These are phyloP conservation scores for Esperia sulphurella DNA, from an alignment of 2,888 invertebrate genomes.

Conservation along the genomic window DNA sequence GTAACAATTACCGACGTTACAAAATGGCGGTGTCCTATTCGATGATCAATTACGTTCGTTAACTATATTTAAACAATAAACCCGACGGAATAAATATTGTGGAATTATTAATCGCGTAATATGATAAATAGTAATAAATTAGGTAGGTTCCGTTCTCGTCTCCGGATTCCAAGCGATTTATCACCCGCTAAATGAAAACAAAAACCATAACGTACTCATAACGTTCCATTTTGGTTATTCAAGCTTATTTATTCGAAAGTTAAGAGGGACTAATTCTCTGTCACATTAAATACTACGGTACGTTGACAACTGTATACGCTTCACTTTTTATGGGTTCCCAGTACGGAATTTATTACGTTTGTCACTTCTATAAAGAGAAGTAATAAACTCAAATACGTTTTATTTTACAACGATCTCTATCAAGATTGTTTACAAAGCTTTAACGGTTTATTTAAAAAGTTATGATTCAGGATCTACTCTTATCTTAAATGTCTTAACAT, in stretches of 20 bases:
- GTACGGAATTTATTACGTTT: conserved; percentile 61
- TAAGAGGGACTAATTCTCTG: conserved; percentile 59
- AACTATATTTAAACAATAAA: conserved; percentile 35
- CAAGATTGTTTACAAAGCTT: conserved; percentile 41
- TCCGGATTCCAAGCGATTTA: conserved; percentile 24
- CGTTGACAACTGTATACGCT: conserved; percentile 59
- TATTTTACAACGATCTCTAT: conserved; percentile 37
- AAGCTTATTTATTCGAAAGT: conserved; percentile 56
- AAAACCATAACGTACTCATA: conserved; percentile 17
- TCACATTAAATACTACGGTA: conserved; percentile 47
- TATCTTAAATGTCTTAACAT: conserved; percentile 12
- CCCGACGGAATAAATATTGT: conserved; percentile 34
- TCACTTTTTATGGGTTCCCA: conserved; percentile 59
- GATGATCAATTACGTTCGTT: conserved; percentile 39
- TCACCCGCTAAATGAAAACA: conserved; percentile 35
- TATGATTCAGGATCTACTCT: conserved; percentile 3
- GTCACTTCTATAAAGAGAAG: conserved; percentile 48
- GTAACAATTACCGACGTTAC: conserved; percentile 29
- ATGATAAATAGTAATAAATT: conserved; percentile 53
- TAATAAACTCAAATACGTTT: conserved; percentile 51
- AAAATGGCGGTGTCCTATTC: conserved; percentile 23
- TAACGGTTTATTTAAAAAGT: conserved; percentile 35
- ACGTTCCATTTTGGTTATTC: conserved; percentile 32
- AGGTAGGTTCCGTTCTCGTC: conserved; percentile 23
- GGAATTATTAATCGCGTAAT: conserved; percentile 46